Base-by-base conservation (phyloP, 2,113 vertebrate species). In the Pedionomus torquatus region DNA sequence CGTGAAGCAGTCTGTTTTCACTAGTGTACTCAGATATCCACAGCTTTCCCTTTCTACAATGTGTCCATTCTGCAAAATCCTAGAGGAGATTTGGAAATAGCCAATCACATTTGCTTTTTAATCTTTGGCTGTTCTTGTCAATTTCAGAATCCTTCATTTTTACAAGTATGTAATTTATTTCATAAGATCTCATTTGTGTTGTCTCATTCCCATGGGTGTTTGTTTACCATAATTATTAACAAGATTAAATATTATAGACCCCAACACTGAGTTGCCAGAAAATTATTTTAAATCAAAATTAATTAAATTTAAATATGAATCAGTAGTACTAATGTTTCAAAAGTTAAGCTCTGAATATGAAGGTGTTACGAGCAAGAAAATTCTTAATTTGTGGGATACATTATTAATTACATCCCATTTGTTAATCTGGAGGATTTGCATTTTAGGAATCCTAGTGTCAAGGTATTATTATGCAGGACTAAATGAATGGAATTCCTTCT, bases 101-200 rank as follows among this genome's bases (percentile, higher is more conserved):
- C 52, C 87, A 91, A 87, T 92, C 84, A 93, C 60, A 92, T 96
- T 66, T 92, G 44, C 41, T 92, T 96, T 96, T 96, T 74, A 77
- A 71, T 95, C 37, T 94, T 80, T 71, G 7, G 14, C 71, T 71
- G 46, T 24, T 61, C 28, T 16, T 39, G 3, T 80, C 52, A 58
- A 35, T 81, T 78, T 93, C 46, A 96, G 97, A 90, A 58, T 80
- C 90, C 88, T 97, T 93, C 78, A 35, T 94, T 97, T 97, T 95
- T 93, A 18, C 44, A 75, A 30, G 31, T 61, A 41, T 0, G 0
- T 46, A 41, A 75, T 6, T 25, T 13, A 11, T 75, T 82, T 87
- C 8, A 6, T 69, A 5, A 64, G 3, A 49, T 86, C 17, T 74
- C 17, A 70, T 65, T 63, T 63, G 55, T 3, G 3, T 77, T 41